phyloP scores from a whole-genome alignment of 1,140 invertebrate species.

The Drosophila bipectinata region DNA sequence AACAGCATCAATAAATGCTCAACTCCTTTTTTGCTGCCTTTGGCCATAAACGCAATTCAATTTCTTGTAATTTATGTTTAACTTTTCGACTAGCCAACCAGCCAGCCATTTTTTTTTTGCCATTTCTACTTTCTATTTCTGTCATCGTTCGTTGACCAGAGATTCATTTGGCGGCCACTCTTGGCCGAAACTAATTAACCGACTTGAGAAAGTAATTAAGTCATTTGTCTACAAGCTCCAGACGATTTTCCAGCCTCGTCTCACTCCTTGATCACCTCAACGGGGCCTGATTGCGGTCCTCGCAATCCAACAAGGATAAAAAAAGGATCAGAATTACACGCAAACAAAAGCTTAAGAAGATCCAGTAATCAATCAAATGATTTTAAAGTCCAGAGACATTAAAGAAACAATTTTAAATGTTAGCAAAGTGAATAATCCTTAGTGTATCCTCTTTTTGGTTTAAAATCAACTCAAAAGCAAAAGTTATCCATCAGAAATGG shows the following conservation, averaged over 20 bases:
- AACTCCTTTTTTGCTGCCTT: neutral
- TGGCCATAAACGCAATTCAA: constrained; percentile 23
- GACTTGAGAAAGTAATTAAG: constrained; percentile 80
- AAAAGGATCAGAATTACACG: neutral
- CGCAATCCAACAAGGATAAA: constrained; percentile 1
- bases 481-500: constrained; percentile 4
- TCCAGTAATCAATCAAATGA: neutral
- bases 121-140: constrained; percentile 13
- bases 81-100: constrained; percentile 45
- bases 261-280: constrained; percentile 7
- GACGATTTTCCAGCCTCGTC: constrained; percentile 46
- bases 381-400: neutral
- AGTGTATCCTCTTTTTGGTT: too few species aligned
- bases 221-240: constrained; percentile 75
- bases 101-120: neutral
- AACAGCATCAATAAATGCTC: constrained; percentile 49
- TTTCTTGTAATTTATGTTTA: constrained; percentile 73
- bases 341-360: neutral
- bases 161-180: constrained; percentile 42
- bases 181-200: constrained; percentile 74
- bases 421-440: too few species aligned
- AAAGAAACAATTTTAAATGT: neutral
- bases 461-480: neutral
- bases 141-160: constrained; percentile 53
- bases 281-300: constrained; percentile 14